phyloP scores from a whole-genome alignment of 2,888 invertebrate species.

The Neoaliturus tenellus region DNA sequence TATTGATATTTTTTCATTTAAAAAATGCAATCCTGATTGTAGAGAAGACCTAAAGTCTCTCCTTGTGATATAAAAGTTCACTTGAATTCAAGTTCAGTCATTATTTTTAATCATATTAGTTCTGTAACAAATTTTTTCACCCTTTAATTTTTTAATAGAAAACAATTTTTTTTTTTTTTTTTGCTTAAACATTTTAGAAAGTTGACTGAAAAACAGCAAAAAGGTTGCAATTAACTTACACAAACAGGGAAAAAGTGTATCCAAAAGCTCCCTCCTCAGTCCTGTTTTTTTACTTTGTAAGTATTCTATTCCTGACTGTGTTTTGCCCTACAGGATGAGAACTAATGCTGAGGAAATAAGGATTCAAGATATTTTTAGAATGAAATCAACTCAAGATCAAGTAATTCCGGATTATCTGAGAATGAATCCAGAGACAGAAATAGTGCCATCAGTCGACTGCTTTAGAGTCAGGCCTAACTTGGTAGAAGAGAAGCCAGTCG shows the following conservation, averaged over 20 bases:
- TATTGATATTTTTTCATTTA: too few relatives aligned
- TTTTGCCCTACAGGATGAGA: slow-evolving; percentile 25
- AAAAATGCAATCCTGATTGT: too few relatives aligned
- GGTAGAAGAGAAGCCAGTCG: slow-evolving; percentile 33
- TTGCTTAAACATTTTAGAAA: neutral
- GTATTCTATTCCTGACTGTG: neutral
- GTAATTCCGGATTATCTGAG: slow-evolving; percentile 12
- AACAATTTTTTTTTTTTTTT: too few relatives aligned
- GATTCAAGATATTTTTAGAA: slow-evolving; percentile 25
- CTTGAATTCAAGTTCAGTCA: too few relatives aligned
- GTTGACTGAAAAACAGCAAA: neutral
- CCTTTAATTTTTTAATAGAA: too few relatives aligned
- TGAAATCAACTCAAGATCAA: slow-evolving; percentile 1
- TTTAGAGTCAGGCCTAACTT: slow-evolving; percentile 13
- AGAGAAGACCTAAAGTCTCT: too few relatives aligned
- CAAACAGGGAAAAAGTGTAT: neutral
- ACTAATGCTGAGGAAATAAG: slow-evolving; percentile 19
- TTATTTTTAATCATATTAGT: too few relatives aligned
- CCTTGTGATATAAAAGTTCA: too few relatives aligned
- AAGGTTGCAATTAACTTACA: neutral
- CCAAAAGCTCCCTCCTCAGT: neutral
- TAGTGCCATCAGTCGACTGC: slow-evolving; percentile 33
- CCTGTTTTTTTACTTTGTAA: neutral
- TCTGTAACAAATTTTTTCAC: too few relatives aligned
- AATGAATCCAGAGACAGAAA: slow-evolving; percentile 22